Percentiles rank a stretch among this genome's conserved stretches.
These are phyloP conservation scores for Invenusta paracnida DNA, from an alignment of 2,888 invertebrate species.

Conservation along the genomic window DNA sequence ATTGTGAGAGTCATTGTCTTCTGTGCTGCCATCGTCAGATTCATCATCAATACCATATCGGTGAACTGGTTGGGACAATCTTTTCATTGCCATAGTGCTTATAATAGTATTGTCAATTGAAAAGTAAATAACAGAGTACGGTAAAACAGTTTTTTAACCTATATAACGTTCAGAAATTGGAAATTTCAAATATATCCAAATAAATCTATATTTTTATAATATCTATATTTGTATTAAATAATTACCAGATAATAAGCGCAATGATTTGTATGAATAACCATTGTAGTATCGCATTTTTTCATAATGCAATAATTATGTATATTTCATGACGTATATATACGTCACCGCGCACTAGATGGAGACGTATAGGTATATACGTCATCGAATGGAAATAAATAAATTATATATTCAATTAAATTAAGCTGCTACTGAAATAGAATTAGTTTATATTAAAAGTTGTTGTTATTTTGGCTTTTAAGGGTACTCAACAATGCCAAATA, in stretches of 20 bases:
- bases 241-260: constrained; percentile 18
- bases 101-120: constrained; percentile 26
- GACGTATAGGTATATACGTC: neutral
- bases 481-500: too few species aligned
- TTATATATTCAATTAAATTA: too few species aligned
- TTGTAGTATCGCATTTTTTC: constrained; percentile 12
- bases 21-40: constrained; percentile 25
- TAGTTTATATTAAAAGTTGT: too few species aligned
- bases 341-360: neutral
- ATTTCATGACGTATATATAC: neutral
- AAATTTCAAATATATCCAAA: constrained; percentile 22
- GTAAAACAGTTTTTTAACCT: constrained; percentile 25
- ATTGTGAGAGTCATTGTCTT: constrained; percentile 29
- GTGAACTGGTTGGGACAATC: constrained; percentile 25
- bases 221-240: constrained; percentile 21
- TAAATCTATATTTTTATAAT: constrained; percentile 25
- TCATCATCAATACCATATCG: constrained; percentile 26
- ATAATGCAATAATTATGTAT: constrained; percentile 11
- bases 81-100: constrained; percentile 29
- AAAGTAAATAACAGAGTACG: constrained; percentile 26
- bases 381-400: neutral
- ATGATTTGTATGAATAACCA: constrained; percentile 26
- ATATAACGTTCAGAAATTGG: constrained; percentile 27
- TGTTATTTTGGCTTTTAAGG: too few species aligned
- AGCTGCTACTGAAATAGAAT: too few species aligned